Evolutionary conservation across 2,888 invertebrate genomes (phyloP), one percentile per base, ranked within the genome.

Genomic region (Orthonychiurus folsomi): DNA sequence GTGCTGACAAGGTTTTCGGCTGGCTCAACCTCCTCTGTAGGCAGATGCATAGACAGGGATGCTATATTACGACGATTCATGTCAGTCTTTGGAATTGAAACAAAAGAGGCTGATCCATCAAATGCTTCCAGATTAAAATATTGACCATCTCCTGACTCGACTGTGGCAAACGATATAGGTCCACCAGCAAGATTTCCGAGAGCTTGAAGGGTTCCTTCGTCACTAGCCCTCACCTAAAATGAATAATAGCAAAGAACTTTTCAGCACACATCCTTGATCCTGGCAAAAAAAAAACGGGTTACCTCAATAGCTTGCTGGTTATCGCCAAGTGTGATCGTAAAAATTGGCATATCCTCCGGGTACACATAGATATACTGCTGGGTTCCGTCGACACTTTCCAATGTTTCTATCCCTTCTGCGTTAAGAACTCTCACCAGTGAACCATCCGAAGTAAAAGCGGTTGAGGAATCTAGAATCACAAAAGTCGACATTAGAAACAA

Each of bases 331-430:
- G 56, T 56, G n/a, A 56, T 37, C 2, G 56, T 56, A 27, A 56
- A 56, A 56, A 56, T 27, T 26, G 56, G 56, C 25, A 56, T n/a
- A 25, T 56, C 37, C 15, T 56, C 56, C n/a, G 56, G 56, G 21
- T 56, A 56, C 18, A 56, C 37, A 15, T 56, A 56, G 21, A 56
- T 56, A 28, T 27, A 20, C 27, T 56, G 56, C 12, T 52, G 52
- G 20, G 5, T 23, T n/a, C 24, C 21, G 20, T 52, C 52, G 5
- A 5, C 52, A 52, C 37, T 37, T 5, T 37, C 37, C 5, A 37
- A 9, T 37, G 37, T 9, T 9, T 37, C 37, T 15, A 37, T 9
- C 15, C 37, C 37, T 37, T 37, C 37, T 5, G 37, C 15, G 15
- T 37, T 37, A 9, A 37, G 15, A 9, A 37, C 37, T 9, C 37